Evolutionary conservation across 1,140 invertebrate genomes (phyloP).

Genomic region (Macrobrachium rosenbergii): DNA sequence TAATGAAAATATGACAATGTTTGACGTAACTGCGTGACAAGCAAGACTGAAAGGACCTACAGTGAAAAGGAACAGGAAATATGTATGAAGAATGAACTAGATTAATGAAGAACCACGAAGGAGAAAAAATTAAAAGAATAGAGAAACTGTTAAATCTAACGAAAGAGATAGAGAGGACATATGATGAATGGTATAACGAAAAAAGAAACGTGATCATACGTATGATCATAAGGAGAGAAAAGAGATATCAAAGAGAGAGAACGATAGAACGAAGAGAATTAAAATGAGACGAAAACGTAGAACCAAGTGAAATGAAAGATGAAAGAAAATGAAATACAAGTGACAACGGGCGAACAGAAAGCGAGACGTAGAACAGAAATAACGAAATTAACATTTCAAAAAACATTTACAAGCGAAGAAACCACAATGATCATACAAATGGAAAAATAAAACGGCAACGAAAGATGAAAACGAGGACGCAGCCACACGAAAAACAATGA

Average conservation of each 20-base stretch:
- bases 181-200: too few relatives aligned
- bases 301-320: background rate
- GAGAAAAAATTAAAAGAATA: background rate
- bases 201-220: too few relatives aligned
- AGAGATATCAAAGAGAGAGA: too few relatives aligned
- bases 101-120: background rate
- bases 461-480: too few relatives aligned
- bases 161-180: background rate
- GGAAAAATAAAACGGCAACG: background rate
- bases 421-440: background rate
- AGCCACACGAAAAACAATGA: background rate
- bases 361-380: background rate
- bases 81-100: background rate
- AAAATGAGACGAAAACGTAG: too few relatives aligned
- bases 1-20: background rate
- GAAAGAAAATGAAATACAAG: background rate
- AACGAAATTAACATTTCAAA: background rate
- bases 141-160: background rate
- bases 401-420: background rate
- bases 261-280: too few relatives aligned
- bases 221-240: too few relatives aligned
- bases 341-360: background rate
- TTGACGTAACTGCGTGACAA: background rate
- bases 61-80: too few relatives aligned
- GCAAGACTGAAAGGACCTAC: background rate